Evolutionary conservation across 2,888 invertebrate species (phyloP), one percentile per base, ranked within the genome.

Genomic region (Sturmia bella): DNA sequence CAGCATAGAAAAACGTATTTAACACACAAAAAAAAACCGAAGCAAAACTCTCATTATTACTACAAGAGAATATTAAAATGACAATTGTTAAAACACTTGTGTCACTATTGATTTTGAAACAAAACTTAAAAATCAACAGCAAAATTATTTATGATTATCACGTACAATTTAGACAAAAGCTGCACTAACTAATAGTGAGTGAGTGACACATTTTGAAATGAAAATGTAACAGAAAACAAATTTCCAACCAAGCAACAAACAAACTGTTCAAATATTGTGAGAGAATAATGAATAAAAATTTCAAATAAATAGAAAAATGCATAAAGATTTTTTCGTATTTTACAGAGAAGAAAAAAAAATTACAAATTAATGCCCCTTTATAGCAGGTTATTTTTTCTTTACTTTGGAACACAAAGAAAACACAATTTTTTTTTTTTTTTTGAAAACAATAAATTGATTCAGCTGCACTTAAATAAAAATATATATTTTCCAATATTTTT

Each of bases 211-310:
- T 74, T 74, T 74, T 64, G 68, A 66, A 56, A 64, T 57, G 27
- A 13, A 74, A 59, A 63, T 81, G 76, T 72, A 63, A 72, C 72
- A 72, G 52, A 78, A 59, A 57, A 70, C 17, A 32, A 61, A 61
- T 52, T 66, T 54, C 39, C 72, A 45, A 19, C 41, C 41, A 52
- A 72, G 45, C 27, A 66, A 32, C 57, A 64, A 73, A 19, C 82
- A 82, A 82, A 82, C 82, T 82, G 82, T 82, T 57, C 68, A 74
- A 82, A 82, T 75, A 82, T 78, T 64, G 39, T 21, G 17, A 72
- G 41, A 64, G 19, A 59, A 56, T 37, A 61, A 15, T 61, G 54
- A 69, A 69, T 45, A 76, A 19, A 32, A 69, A 48, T 54, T 59
- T 37, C 17, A 64, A 74, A 64, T 64, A 57, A 56, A 45, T 61